Base-by-base conservation (phyloP, 2,888 invertebrate genomes). In the Heteromyza rotundicornis region DNA sequence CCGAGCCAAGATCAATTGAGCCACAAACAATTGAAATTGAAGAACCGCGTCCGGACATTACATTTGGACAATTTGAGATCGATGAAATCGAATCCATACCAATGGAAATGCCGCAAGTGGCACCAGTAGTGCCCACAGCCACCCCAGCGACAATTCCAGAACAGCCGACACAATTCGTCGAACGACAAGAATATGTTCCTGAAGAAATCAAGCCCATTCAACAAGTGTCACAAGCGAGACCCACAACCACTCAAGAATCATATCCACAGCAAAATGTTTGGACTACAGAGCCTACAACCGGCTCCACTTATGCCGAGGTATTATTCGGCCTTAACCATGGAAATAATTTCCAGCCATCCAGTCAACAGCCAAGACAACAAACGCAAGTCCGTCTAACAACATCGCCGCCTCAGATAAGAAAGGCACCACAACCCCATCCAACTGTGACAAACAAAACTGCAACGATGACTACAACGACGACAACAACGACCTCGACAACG, bases 261-360 rank as follows among this genome's bases (percentile, higher is more conserved):
- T 63, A 65, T 56, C 66, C 63, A 17, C 49, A 22, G 90, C 91
- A 0, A 54, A 17, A 44, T 20, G 27, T 16, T n/a, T 64, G 57
- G 59, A 40, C 53, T 63, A 62, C 64, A 69, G 49, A 66, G 63
- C 19, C 60, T 63, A 24, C 74, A 67, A 59, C 66, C 64, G 79
- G 77, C 56, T 73, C 75, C 57, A 81, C 82, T 50, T 81, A 81
- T 65, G 81, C 81, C 66, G 79, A 81, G 71, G 81, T 81, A 63
- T 72, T 81, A 40, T 82, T 81, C 71, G 81, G 81, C 60, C 66
- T 72, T 66, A 72, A 70, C 68, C 74, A 75, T 67, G 71, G 66
- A 66, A 68, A 73, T 71, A 67, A 69, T 79, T 82, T 85, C 81
- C 87, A 87, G 86, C 86, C 87, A 86, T 87, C 86, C 86, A 80